Base-by-base conservation (phyloP, 2,888 invertebrate genomes). In the Tanypteryx hageni region DNA sequence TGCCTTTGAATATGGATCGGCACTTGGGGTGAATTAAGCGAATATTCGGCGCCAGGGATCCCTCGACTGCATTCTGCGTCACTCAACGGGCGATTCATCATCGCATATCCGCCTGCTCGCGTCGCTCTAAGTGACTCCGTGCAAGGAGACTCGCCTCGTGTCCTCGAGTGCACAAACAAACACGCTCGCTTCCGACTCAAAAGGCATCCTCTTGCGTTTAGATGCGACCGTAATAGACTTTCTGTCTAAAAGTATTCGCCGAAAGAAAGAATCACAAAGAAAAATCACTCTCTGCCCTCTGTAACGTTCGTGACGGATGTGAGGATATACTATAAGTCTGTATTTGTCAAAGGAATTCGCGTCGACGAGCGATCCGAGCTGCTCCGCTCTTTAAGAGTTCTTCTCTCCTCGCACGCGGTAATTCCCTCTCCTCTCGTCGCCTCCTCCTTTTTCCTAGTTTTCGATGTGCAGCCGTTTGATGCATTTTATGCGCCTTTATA, bases 221-320 rank as follows among this genome's bases (percentile, higher is more conserved):
- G 27, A 13, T 27, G 76, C 76, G 11, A 27, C 11, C 22, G 22
- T 76, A 76, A 76, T 76, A 22, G 76, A 76, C 76, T 76, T 27
- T 14, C 76, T 11, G 0, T 22, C 76, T 13, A 76, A 76, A 76
- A 76, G 76, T 22, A 76, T 0, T 27, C 22, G 68, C 9, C 68
- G 68, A 76, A 76, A 76, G 76, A 76, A 76, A 76, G 76, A 27
- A 4, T 76, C 5, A 76, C 76, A 76, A 76, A 76, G 76, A 22
- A 27, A 44, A 76, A 76, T 22, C 76, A 13, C 44, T 44, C 44
- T 44, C 44, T 44, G 44, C 5, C 44, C 44, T 44, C 44, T 44
- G 44, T 44, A 13, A 76, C 76, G 76, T 11, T 27, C 22, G 27
- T 76, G 76, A 76, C 76, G 76, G 22, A 76, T 76, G 76, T 22